Base-by-base conservation (phyloP, 2,113 vertebrate species). In the Alethe castanea region DNA sequence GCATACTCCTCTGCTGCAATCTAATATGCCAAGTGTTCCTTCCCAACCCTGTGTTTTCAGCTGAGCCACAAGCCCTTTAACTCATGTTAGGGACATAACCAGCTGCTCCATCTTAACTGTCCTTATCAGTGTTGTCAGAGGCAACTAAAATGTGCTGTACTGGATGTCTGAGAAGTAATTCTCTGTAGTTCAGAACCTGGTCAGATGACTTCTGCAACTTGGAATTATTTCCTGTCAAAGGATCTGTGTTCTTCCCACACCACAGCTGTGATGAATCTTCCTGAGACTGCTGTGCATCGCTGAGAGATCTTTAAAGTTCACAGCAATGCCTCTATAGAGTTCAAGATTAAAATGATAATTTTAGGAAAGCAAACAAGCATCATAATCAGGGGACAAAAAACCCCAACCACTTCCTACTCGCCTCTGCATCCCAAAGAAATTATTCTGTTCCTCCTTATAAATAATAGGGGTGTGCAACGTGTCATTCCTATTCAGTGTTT, bases 401-500 rank as follows among this genome's bases (percentile, higher is more conserved):
- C 0, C 11, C 36, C 25, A 25, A 72, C 53, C 8, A 10, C 92
- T 93, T 91, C 87, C 86, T 87, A 93, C 87, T 94, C 1, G 0
- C 57, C 10, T 4, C 94, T 65, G 83, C 35, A 47, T 97, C 82
- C 50, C 78, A 65, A 97, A 96, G 97, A 98, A 97, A 98, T 98
- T 95, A 97, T 87, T 86, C 97, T 89, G 90, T 97, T 97, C 97
- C 96, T 97, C 94, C 97, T 98, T 97, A 97, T 97, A 98, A 98
- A 98, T 98, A 97, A 98, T 88, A 97, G 98, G 97, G 97, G 97
- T 97, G 97, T 98, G 97, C 97, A 97, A 98, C 53, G 97, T 97
- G 97, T 96, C 74, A 92, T 95, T 98, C 97, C 97, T 97, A 98
- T 98, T 97, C 97, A 97, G 96, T 94, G 92, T 97, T 96, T 97